phyloP scores from a whole-genome alignment of 2,888 invertebrate species.

The Nasonia oneida region DNA sequence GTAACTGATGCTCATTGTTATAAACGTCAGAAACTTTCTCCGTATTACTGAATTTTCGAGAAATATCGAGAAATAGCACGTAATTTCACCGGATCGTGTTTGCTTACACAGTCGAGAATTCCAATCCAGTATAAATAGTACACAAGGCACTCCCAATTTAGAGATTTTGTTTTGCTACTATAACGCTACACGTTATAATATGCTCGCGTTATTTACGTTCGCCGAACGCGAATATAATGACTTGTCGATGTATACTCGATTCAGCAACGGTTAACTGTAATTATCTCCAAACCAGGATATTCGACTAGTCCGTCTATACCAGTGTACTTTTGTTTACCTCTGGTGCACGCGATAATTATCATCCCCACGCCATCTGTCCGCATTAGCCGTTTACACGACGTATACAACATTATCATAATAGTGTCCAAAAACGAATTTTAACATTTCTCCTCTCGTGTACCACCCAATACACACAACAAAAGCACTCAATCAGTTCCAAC shows the following conservation, averaged over 20 bases:
- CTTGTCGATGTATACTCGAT: neutral
- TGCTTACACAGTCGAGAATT: neutral
- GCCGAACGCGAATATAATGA: neutral
- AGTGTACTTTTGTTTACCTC: neutral
- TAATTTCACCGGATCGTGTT: neutral
- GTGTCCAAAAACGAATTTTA: no score
- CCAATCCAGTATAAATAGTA: neutral
- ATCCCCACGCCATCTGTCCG: neutral
- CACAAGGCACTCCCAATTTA: neutral
- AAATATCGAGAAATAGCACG: neutral
- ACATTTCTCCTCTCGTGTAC: no score
- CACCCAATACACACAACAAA: neutral
- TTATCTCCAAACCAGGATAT: slow-evolving; percentile 1
- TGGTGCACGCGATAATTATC: neutral
- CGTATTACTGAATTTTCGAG: neutral
- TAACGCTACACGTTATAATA: neutral
- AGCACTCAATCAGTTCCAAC: neutral
- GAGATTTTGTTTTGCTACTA: neutral
- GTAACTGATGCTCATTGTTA: neutral
- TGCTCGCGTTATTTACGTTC: neutral
- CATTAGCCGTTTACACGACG: no score
- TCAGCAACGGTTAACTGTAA: neutral
- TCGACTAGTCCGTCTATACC: neutral
- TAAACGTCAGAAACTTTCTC: neutral
- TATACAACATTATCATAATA: no score